A percentile compares a stretch with the other conserved stretches of the same genome.
Evolutionary conservation across 2,113 vertebrate genomes (phyloP).

Genomic region (Lampris megalopsis): DNA sequence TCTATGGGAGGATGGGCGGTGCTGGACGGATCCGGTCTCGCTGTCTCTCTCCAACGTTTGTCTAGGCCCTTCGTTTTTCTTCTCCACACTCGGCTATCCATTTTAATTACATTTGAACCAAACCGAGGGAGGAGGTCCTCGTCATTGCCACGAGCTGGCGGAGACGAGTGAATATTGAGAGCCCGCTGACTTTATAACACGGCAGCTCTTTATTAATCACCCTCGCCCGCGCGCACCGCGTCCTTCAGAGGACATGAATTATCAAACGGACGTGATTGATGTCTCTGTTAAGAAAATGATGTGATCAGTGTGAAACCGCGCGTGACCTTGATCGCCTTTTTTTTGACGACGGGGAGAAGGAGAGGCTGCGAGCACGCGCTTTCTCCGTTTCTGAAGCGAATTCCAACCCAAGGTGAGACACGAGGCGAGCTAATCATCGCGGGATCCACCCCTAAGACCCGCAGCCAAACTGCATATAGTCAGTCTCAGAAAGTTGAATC

Average conservation of each 20-base stretch:
- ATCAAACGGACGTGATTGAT: slow-evolving; percentile 40
- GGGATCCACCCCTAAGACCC: slow-evolving; percentile 39
- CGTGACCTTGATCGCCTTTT: not conserved
- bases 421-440: not conserved
- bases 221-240: not conserved
- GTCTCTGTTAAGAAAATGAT: slow-evolving; percentile 29
- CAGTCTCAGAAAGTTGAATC: too few species aligned
- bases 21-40: too few species aligned
- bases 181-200: not conserved
- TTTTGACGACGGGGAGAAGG: slow-evolving; percentile 21
- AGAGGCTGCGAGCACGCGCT: not conserved
- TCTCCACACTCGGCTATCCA: too few species aligned
- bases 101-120: too few species aligned
- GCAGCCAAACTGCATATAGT: slow-evolving; percentile 24
- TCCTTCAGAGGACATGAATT: slow-evolving; percentile 14
- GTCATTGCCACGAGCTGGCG: too few species aligned
- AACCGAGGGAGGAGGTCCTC: too few species aligned
- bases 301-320: slow-evolving; percentile 33
- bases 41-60: too few species aligned
- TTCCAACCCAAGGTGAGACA: slow-evolving; percentile 8
- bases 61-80: too few species aligned
- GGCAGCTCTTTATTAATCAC: not conserved
- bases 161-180: too few species aligned
- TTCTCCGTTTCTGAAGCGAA: slow-evolving; percentile 25
- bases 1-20: too few species aligned